Evolutionary conservation across 2,888 invertebrate species (phyloP).

Genomic region (Clusia tigrina): DNA sequence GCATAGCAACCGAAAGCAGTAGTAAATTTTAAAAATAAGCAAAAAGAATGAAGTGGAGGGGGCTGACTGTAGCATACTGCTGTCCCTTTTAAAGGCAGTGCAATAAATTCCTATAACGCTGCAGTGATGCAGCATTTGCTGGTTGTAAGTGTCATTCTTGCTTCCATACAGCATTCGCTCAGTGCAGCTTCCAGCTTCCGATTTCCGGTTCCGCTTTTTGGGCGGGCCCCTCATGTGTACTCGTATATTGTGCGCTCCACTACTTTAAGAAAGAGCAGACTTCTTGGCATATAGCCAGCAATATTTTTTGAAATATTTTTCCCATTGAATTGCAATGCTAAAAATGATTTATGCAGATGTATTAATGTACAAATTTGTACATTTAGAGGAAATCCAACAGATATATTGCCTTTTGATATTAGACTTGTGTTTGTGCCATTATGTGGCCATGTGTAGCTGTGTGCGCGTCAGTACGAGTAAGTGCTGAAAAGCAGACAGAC

Average conservation of each 20-base stretch:
- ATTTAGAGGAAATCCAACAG: conserved; percentile 36
- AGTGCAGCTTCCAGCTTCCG: conserved; percentile 47
- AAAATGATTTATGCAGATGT: conserved; percentile 57
- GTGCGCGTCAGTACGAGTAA: neutral
- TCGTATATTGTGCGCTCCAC: conserved; percentile 1
- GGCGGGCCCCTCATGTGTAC: neutral
- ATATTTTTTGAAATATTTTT: conserved; percentile 41
- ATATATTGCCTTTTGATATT: conserved; percentile 39
- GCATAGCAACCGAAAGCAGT: conserved; percentile 40
- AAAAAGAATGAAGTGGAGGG: neutral
- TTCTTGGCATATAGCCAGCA: neutral
- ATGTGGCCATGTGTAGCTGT: conserved; percentile 11
- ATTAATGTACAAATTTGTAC: conserved; percentile 54
- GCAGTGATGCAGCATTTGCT: conserved; percentile 1
- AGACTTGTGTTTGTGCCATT: neutral
- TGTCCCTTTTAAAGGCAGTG: neutral
- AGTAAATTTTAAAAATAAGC: neutral
- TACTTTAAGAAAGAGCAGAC: neutral
- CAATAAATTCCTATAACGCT: too few relatives aligned
- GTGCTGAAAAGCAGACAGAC: conserved; percentile 2
- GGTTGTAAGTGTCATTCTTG: conserved; percentile 1
- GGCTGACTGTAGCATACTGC: neutral
- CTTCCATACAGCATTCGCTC: neutral
- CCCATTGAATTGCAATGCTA: conserved; percentile 50
- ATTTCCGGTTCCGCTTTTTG: conserved; percentile 49